Conservation (phyloP, 2,888 invertebrate species). For the Caradrina kadenii region DNA sequence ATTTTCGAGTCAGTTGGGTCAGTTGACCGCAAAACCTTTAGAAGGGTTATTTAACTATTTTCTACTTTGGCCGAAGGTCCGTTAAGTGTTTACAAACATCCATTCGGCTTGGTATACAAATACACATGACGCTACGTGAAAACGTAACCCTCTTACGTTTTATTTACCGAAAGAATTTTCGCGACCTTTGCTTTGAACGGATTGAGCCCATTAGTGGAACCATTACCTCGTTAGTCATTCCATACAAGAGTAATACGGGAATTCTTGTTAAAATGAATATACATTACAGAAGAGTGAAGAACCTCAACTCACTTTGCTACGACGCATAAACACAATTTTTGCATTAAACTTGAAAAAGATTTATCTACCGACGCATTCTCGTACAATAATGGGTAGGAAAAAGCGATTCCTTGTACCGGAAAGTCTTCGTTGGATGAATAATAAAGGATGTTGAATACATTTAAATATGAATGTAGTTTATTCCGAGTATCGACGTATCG, state of each 20-base stretch:
- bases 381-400: slow-evolving; percentile 74
- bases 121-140: not conserved
- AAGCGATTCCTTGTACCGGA: slow-evolving; percentile 73
- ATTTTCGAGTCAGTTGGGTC: slow-evolving; percentile 14
- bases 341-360: slow-evolving; percentile 77
- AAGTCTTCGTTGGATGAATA: slow-evolving; percentile 71
- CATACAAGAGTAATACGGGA: slow-evolving; percentile 2
- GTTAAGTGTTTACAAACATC: too few species aligned
- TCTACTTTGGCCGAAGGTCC: not conserved
- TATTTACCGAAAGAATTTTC: not conserved
- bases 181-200: not conserved
- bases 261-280: slow-evolving; percentile 15
- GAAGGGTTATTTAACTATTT: not conserved
- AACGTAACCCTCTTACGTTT: not conserved
- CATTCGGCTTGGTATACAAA: not conserved
- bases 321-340: slow-evolving; percentile 74
- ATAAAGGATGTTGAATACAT: slow-evolving; percentile 70
- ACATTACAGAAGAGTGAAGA: slow-evolving; percentile 40
- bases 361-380: slow-evolving; percentile 71
- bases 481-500: slow-evolving; percentile 57
- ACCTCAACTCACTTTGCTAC: slow-evolving; percentile 45
- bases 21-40: not conserved
- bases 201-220: slow-evolving; percentile 11
- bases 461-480: slow-evolving; percentile 71
- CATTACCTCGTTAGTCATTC: slow-evolving; percentile 16